Base-by-base conservation (phyloP, 2,113 vertebrate genomes). In the Sclerurus mexicanus region DNA sequence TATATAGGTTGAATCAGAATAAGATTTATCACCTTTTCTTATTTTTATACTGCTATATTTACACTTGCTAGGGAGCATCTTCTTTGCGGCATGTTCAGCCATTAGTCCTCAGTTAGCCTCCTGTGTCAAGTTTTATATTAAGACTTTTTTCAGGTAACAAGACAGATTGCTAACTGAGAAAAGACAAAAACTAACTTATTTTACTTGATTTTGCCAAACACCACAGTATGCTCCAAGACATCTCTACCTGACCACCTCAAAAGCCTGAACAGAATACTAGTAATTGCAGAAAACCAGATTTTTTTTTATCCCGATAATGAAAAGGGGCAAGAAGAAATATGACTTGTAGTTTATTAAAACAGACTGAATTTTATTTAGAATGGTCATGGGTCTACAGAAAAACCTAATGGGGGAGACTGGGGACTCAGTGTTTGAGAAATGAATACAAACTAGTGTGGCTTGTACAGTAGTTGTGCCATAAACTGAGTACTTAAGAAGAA, bases 401-500 rank as follows among this genome's bases (percentile, higher is more conserved):
- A 92, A 52, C 4, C 14, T 72, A 33, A 39, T 33, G 21, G 49
- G 28, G 20, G 18, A 67, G 33, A 90, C 31, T 8, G 4, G 17
- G 7, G 27, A 86, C 46, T 71, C 18, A 49, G 14, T 39, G 52
- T 55, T 44, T 62, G 22, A 52, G 79, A 94, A 93, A 88, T 40
- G 4, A 68, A 82, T 35, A 55, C 3, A 23, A 92, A 93, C 31
- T 47, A 79, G 33, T 10, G 31, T 50, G 33, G 58, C 49, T 64
- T 62, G 28, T 90, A 91, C 23, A 60, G 50, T 31, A 82, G 39
- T 12, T 87, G 47, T 39, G 58, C 66, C 94, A 85, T 58, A 95
- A 93, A 71, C 23, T 14, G 52, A 93, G 33, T 64, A 79, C n/a
- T 95, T 89, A 84, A 92, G 71, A 90, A 72, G 44, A 85, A 85